Conservation (phyloP, 2,888 invertebrate genomes). For the Marasmarcha lunaedactyla region DNA sequence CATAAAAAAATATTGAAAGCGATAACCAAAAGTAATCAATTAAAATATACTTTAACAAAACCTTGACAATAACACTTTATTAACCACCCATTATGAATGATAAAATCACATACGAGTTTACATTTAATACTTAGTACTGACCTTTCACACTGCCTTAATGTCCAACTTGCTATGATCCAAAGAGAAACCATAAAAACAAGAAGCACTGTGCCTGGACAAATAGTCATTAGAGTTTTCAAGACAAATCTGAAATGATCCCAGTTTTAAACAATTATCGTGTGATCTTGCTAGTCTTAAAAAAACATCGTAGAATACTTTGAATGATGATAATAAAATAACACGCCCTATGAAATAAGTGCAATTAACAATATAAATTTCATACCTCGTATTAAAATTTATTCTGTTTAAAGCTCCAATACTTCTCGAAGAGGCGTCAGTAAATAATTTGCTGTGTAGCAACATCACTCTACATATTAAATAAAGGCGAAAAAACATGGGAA, state of each 20-base stretch:
- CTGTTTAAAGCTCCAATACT: conserved; percentile 97
- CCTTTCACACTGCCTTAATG: conserved; percentile 98
- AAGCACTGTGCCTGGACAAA: conserved; percentile 97
- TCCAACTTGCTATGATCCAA: conserved; percentile 99
- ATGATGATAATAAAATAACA: neutral
- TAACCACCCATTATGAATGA: neutral
- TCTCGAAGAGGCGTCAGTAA: conserved; percentile 99
- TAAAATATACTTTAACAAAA: neutral
- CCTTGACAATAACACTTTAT: neutral
- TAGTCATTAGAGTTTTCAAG: conserved; percentile 99
- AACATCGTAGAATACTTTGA: too few relatives aligned
- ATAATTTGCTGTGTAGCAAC: conserved; percentile 98
- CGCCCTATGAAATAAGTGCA: neutral
- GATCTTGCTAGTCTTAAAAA: too few relatives aligned
- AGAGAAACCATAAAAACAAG: conserved; percentile 99
- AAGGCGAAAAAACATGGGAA: conserved; percentile 99
- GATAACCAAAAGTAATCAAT: neutral
- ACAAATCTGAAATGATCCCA: conserved; percentile 75
- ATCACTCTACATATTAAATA: conserved; percentile 99
- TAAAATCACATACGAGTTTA: neutral
- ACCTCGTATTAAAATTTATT: conserved; percentile 98
- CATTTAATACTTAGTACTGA: conserved; percentile 54
- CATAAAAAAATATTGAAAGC: conserved; percentile 4
- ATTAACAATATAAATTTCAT: conserved; percentile 31
- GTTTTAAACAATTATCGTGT: neutral